Conservation (phyloP, 2,888 invertebrate species). For the Polyommatus iphigenia region DNA sequence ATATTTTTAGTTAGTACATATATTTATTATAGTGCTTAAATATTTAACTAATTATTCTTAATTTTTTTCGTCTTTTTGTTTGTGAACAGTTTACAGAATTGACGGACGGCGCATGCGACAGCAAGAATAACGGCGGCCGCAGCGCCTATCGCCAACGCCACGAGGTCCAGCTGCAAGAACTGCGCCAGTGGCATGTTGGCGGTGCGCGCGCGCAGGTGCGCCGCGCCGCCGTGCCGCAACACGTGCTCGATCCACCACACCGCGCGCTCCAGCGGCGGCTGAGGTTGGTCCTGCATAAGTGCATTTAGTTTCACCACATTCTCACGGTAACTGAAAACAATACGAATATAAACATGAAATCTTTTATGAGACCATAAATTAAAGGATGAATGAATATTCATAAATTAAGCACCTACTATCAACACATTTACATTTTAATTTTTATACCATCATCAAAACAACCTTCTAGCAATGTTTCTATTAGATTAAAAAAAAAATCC, state of each 20-base stretch:
- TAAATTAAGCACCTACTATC: no score
- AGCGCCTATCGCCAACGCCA: background rate
- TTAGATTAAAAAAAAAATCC: background rate
- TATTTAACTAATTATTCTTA: background rate
- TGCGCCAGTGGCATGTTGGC: conserved; percentile 41
- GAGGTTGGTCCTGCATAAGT: conserved; percentile 34
- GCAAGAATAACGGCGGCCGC: background rate
- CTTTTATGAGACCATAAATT: background rate
- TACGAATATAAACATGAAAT: background rate
- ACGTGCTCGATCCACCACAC: conserved; percentile 60
- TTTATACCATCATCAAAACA: background rate
- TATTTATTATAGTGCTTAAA: background rate
- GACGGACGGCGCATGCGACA: background rate
- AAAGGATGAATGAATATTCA: background rate
- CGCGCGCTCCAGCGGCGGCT: conserved; percentile 45
- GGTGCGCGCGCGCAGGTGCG: conserved; percentile 47
- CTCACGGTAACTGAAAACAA: conserved; percentile 27
- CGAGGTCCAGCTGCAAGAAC: conserved; percentile 42
- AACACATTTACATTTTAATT: background rate
- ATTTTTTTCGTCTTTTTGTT: background rate
- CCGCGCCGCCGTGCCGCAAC: conserved; percentile 52
- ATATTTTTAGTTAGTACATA: no score
- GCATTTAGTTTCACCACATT: conserved; percentile 23
- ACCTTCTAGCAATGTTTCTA: background rate
- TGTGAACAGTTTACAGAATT: background rate